Base-by-base conservation (phyloP, 2,797 vertebrate species). In the Morus bassanus region DNA sequence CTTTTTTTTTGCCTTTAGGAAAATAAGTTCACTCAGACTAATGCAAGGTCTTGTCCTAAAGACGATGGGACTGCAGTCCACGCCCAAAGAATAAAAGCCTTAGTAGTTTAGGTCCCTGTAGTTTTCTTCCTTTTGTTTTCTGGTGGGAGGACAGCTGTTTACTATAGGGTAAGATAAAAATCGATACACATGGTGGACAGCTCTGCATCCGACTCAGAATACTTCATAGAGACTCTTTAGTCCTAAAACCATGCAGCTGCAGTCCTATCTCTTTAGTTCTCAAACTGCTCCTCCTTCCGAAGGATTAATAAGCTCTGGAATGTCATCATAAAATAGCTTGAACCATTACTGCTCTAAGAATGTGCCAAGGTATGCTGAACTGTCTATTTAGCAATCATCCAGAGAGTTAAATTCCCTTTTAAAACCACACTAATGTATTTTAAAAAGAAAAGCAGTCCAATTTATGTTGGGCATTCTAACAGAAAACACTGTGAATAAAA, bases 401-500 rank as follows among this genome's bases (percentile, higher is more conserved):
- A 3, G 43, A 41, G 85, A 65, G 25, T 10, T 57, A 33, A 67
- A 70, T 61, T 68, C 35, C 18, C 21, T 43, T 92, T 72, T 59
- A 92, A 91, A 85, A n/a, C 22, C 60, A 57, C 7, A 64, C 17
- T 43, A 70, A 69, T 46, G 18, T 2, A 73, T 63, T 89, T 70
- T 41, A 25, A 64, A 82, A 82, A 88, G 68, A 76, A 82, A 91
- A 65, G 16, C 23, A 45, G 11, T 54, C 39, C 43, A 51, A 82
- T 90, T 83, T 78, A 50, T 1, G 3, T n/a, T 43, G 21, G 30
- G 35, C 50, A 59, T 70, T 91, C 57, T 50, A 91, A 75, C 18
- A 85, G 70, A 91, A 96, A 70, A 73, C 35, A 31, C 23, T n/a
- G 46, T 70, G 67, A 61, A 75, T 69, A 91, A 61, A 91, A 17